Evolutionary conservation across 2,888 invertebrate genomes (phyloP).

Genomic region (Hetaerina titia): DNA sequence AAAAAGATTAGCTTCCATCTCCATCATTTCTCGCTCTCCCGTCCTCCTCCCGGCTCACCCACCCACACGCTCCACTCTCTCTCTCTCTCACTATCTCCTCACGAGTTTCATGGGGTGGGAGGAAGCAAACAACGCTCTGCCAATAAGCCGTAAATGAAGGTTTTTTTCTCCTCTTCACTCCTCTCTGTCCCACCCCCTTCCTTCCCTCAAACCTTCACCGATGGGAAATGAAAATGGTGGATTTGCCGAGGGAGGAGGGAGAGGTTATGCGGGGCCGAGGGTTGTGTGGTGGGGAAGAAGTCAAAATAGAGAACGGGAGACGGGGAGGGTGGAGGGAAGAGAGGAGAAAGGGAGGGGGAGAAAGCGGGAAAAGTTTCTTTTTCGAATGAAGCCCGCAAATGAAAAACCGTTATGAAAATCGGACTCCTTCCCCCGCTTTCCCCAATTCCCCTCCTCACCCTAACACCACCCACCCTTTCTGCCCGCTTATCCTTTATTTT

Average conservation of each 20-base stretch:
- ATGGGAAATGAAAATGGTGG: conserved; percentile 21
- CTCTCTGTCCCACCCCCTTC: neutral
- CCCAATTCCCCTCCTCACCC: neutral
- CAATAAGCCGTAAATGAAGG: conserved; percentile 3
- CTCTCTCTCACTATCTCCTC: too few relatives aligned
- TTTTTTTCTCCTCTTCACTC: neutral
- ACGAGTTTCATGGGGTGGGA: neutral
- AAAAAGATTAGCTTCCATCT: conserved; percentile 64
- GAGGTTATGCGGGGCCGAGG: neutral
- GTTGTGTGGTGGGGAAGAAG: neutral
- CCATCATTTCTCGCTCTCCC: conserved; percentile 51
- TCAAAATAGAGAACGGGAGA: neutral
- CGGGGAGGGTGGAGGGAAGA: neutral
- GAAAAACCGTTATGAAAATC: conserved; percentile 61
- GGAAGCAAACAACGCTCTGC: neutral
- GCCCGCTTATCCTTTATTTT: neutral
- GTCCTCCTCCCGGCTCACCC: neutral
- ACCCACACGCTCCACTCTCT: too few relatives aligned
- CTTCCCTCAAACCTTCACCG: neutral
- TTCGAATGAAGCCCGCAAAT: neutral
- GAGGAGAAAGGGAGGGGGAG: neutral
- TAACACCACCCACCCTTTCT: neutral
- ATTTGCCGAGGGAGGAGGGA: neutral
- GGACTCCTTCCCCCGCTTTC: neutral
- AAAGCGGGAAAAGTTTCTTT: conserved; percentile 48